Conservation (phyloP, 1,140 invertebrate species). For the silkworm (Bombyx mori) region DNA sequence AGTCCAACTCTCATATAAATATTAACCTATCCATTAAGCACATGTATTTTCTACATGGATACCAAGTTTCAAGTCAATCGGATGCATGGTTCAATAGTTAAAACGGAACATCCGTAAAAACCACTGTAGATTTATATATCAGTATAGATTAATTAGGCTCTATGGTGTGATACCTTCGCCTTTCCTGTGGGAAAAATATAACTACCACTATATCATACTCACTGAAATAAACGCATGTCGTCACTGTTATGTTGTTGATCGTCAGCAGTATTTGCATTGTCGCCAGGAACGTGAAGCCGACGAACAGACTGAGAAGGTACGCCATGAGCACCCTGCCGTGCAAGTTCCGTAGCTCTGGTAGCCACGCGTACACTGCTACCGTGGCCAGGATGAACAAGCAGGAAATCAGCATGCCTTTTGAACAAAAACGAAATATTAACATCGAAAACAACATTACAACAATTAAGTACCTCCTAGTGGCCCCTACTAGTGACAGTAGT, state of each 20-base stretch:
- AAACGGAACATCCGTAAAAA: too few relatives aligned
- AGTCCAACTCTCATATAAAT: too few relatives aligned
- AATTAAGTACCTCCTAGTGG: not conserved
- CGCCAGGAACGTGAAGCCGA: constrained; percentile 73
- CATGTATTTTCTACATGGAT: too few relatives aligned
- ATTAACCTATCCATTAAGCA: too few relatives aligned
- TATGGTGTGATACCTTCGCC: too few relatives aligned
- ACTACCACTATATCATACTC: constrained; percentile 20
- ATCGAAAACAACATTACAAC: not conserved
- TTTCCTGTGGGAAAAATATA: not conserved
- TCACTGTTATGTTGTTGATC: constrained; percentile 18
- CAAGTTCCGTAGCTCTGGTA: constrained; percentile 80
- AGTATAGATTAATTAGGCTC: too few relatives aligned
- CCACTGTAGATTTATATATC: too few relatives aligned
- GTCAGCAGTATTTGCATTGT: constrained; percentile 57
- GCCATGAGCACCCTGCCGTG: constrained; percentile 81
- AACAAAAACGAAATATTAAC: constrained; percentile 2
- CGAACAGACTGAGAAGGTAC: constrained; percentile 75
- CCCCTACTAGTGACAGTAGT: not conserved
- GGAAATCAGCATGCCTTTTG: constrained; percentile 77
- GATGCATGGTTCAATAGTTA: too few relatives aligned
- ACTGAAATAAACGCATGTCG: constrained; percentile 33
- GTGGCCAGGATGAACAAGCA: constrained; percentile 80
- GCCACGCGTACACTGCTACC: constrained; percentile 78
- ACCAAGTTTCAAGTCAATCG: too few relatives aligned